A percentile compares a stretch with the other conserved stretches of the same genome.
Evolutionary conservation across 2,797 vertebrate species (phyloP).

Genomic region (Cuniculus paca): DNA sequence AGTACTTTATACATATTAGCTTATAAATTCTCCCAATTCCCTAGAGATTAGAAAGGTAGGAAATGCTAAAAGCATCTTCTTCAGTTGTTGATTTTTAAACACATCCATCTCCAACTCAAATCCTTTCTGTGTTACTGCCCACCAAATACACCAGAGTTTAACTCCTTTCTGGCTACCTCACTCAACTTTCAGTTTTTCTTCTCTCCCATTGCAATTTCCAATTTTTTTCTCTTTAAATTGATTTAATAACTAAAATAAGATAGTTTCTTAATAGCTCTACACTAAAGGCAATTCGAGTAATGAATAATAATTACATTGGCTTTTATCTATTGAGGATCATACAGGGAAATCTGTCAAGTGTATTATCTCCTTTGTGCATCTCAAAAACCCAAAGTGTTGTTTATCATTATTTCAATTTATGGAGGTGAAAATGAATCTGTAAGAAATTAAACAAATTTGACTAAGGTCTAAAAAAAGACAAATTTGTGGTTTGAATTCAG

Average conservation of each 20-base stretch:
- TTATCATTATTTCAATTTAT: background rate
- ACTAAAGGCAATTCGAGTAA: background rate
- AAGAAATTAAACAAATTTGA: background rate
- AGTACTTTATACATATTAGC: constrained; percentile 77
- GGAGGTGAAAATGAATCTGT: background rate
- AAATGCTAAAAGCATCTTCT: constrained; percentile 4
- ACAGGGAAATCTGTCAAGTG: background rate
- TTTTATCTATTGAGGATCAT: background rate
- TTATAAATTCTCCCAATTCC: constrained; percentile 74
- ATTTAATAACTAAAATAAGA: background rate
- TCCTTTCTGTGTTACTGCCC: background rate
- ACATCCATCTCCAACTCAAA: background rate
- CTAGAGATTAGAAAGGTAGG: constrained; percentile 8
- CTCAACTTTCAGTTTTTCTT: background rate
- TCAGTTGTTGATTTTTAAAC: constrained; percentile 49
- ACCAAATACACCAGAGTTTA: background rate
- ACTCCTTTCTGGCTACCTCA: background rate
- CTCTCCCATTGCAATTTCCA: background rate
- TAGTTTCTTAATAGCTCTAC: background rate
- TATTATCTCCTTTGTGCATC: background rate
- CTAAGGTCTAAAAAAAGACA: background rate
- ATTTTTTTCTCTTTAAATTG: background rate
- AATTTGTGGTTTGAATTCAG: background rate
- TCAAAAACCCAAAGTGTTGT: background rate
- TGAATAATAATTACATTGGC: background rate